phyloP scores from a whole-genome alignment of 2,888 invertebrate genomes.

The Lathronympha strigana region DNA sequence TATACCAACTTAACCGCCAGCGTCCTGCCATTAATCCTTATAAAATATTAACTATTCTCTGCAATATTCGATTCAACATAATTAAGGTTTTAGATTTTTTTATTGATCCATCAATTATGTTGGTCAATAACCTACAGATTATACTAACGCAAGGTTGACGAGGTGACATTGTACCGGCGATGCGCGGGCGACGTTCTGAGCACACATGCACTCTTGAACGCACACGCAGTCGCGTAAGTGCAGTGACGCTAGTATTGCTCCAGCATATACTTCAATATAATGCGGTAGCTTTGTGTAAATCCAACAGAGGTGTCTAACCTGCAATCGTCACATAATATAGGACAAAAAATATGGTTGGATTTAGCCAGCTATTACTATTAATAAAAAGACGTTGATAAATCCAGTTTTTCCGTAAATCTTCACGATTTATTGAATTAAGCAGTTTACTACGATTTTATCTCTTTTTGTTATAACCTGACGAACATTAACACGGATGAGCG shows the following conservation, averaged over 20 bases:
- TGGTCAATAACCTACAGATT: conserved; percentile 67
- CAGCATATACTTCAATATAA: not conserved
- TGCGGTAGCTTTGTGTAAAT: not conserved
- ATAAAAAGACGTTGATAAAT: not conserved
- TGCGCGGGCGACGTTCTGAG: conserved; percentile 58
- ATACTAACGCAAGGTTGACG: conserved; percentile 64
- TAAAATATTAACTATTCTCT: conserved; percentile 29
- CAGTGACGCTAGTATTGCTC: not conserved
- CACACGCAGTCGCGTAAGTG: conserved; percentile 35
- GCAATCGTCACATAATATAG: no score
- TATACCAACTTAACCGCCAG: conserved; percentile 19
- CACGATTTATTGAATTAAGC: conserved; percentile 21
- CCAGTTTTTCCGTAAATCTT: not conserved
- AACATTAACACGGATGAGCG: conserved; percentile 27
- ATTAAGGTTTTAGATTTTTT: conserved; percentile 31
- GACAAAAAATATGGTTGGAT: no score
- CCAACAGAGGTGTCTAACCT: no score
- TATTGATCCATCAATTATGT: conserved; percentile 52
- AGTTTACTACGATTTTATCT: conserved; percentile 17
- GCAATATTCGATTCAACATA: conserved; percentile 33
- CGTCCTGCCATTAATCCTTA: conserved; percentile 13
- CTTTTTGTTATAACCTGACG: conserved; percentile 12
- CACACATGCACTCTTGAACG: conserved; percentile 33
- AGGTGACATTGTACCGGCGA: conserved; percentile 67
- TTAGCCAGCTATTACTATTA: not conserved